These are phyloP conservation scores for Monopis laevigella DNA, from an alignment of 2,888 invertebrate species.

Conservation along the genomic window DNA sequence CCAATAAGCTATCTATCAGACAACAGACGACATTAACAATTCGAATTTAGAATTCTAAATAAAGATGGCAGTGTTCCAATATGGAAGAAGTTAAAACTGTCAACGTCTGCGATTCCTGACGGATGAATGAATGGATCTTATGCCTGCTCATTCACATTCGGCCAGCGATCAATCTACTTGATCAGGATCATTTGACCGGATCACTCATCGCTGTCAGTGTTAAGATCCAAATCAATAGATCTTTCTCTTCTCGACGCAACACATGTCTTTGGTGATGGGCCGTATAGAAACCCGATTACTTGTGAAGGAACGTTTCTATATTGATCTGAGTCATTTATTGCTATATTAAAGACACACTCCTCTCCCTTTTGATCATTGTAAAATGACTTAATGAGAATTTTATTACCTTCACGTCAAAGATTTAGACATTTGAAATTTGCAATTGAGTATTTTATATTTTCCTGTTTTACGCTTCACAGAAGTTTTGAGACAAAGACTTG, in stretches of 20 bases:
- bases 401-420: slow-evolving; percentile 4
- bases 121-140: slow-evolving; percentile 19
- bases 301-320: background rate
- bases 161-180: slow-evolving; percentile 17
- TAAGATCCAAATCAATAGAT: slow-evolving; percentile 14
- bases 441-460: background rate
- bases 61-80: slow-evolving; percentile 23
- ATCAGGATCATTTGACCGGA: slow-evolving; percentile 12
- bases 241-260: slow-evolving; percentile 4
- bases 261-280: slow-evolving; percentile 2
- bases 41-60: slow-evolving; percentile 17
- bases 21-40: slow-evolving; percentile 11
- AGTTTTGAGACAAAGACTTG: background rate
- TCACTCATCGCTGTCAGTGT: slow-evolving; percentile 18
- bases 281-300: background rate
- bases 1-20: no score
- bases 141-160: slow-evolving; percentile 19
- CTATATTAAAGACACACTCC: background rate
- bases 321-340: slow-evolving; percentile 6
- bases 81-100: slow-evolving; percentile 16
- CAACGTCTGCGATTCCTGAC: slow-evolving; percentile 14
- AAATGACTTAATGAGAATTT: slow-evolving; percentile 9
- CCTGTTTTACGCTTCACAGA: background rate
- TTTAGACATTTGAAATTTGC: slow-evolving; percentile 5
- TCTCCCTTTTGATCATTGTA: slow-evolving; percentile 10